Percentiles rank a stretch among this genome's conserved stretches.
phyloP scores from a whole-genome alignment of 2,888 invertebrate species.

The Cryptocheilus praepositus region DNA sequence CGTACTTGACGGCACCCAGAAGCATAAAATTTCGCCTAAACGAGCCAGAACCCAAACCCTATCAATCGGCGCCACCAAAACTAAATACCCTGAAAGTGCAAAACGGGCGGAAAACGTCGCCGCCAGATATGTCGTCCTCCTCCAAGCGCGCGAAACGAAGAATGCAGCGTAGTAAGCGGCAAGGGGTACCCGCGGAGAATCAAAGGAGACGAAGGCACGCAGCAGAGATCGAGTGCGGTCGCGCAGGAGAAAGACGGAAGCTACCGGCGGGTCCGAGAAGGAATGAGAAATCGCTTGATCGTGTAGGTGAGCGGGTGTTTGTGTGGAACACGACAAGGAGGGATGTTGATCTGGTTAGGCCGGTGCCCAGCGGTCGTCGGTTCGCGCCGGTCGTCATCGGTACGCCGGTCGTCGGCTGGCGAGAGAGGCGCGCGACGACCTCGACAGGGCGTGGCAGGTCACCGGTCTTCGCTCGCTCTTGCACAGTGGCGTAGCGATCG shows the following conservation, averaged over 20 bases:
- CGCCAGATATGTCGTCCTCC: too few species aligned
- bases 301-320: too few species aligned
- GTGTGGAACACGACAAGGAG: slow-evolving; percentile 35
- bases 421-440: slow-evolving; percentile 70
- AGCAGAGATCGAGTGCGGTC: slow-evolving; percentile 19
- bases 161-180: neutral
- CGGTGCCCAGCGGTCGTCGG: slow-evolving; percentile 38
- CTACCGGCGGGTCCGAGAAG: slow-evolving; percentile 32
- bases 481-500: slow-evolving; percentile 59
- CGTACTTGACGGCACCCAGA: too few species aligned
- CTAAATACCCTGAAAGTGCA: too few species aligned
- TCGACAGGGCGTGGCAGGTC: slow-evolving; percentile 74
- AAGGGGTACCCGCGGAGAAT: slow-evolving; percentile 12
- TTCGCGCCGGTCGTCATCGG: slow-evolving; percentile 50
- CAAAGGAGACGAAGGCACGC: slow-evolving; percentile 37
- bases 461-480: slow-evolving; percentile 65
- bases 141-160: neutral
- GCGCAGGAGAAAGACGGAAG: slow-evolving; percentile 32
- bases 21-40: too few species aligned
- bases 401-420: slow-evolving; percentile 64
- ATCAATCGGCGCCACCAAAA: too few species aligned
- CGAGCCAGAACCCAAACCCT: too few species aligned
- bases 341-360: slow-evolving; percentile 71
- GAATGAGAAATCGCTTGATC: too few species aligned
- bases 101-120: too few species aligned